These are phyloP conservation scores for Propsilocerus akamusi DNA, from an alignment of 1,140 invertebrate genomes.

Conservation along the genomic window DNA sequence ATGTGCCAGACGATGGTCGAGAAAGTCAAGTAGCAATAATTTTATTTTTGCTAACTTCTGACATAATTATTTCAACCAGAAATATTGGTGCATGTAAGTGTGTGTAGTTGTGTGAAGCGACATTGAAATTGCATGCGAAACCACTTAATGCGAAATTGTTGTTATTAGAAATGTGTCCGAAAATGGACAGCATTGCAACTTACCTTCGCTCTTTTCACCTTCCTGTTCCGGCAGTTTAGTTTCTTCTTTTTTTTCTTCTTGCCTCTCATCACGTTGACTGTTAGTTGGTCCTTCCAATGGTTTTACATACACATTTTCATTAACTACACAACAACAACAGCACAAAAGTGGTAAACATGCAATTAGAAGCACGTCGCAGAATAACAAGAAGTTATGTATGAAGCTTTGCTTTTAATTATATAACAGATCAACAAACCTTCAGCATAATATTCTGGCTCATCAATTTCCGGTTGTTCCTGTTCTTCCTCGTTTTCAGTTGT, in stretches of 20 bases:
- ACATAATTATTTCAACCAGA: too few species aligned
- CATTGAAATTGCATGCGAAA: too few species aligned
- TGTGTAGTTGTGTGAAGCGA: too few species aligned
- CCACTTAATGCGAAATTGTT: too few species aligned
- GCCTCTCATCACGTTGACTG: neutral
- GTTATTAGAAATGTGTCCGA: neutral
- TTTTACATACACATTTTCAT: neutral
- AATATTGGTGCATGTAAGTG: too few species aligned
- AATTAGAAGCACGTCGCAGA: too few species aligned
- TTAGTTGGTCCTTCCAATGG: neutral
- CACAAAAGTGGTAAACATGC: too few species aligned
- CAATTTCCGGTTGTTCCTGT: conserved; percentile 14
- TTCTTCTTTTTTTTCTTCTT: neutral
- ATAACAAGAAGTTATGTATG: too few species aligned
- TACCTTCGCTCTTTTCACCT: neutral
- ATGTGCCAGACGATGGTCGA: too few species aligned
- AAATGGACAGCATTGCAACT: neutral
- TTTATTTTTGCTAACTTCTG: too few species aligned
- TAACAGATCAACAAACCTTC: neutral
- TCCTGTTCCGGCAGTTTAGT: neutral
- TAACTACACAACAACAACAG: neutral
- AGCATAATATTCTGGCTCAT: conserved; percentile 3
- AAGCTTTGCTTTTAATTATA: too few species aligned
- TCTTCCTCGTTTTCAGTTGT: conserved; percentile 17
- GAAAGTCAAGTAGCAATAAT: too few species aligned